phyloP scores from a whole-genome alignment of 2,797 vertebrate species.

The Antennarius maculatus region DNA sequence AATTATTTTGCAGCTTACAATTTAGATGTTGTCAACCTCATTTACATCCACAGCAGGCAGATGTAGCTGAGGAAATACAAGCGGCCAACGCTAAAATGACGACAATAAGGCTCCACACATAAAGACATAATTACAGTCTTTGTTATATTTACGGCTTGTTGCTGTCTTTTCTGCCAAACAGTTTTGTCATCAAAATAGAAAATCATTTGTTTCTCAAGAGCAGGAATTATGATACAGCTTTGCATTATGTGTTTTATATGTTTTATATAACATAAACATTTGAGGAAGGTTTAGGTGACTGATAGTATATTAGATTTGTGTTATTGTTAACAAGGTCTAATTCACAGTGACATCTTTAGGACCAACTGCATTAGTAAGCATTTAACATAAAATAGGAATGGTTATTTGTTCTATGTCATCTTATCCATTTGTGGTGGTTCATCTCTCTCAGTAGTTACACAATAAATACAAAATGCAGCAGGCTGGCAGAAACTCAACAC shows the following conservation, averaged over 20 bases:
- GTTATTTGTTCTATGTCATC: not conserved
- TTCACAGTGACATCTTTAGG: not conserved
- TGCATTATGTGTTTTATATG: not conserved
- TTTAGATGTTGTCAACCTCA: not conserved
- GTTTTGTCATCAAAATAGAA: not conserved
- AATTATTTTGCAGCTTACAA: slow-evolving; percentile 15
- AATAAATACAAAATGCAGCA: slow-evolving; percentile 12
- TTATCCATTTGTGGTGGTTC: not conserved
- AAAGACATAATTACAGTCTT: too few relatives aligned
- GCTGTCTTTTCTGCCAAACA: not conserved
- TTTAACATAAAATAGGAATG: not conserved
- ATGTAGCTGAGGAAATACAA: not conserved
- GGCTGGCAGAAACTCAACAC: slow-evolving; percentile 4
- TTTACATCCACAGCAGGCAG: slow-evolving; percentile 23
- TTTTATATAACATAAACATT: not conserved
- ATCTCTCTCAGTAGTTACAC: slow-evolving; percentile 11
- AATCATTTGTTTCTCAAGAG: not conserved
- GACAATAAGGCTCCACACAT: too few relatives aligned
- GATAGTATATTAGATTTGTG: not conserved
- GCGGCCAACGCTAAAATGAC: not conserved
- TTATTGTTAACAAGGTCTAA: not conserved
- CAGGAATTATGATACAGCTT: not conserved
- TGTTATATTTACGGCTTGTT: not conserved
- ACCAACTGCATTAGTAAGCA: not conserved
- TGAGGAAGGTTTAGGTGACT: not conserved